phyloP scores from a whole-genome alignment of 35 echinoderm and acorn worm genomes.

The Stichopus chloronotus region DNA sequence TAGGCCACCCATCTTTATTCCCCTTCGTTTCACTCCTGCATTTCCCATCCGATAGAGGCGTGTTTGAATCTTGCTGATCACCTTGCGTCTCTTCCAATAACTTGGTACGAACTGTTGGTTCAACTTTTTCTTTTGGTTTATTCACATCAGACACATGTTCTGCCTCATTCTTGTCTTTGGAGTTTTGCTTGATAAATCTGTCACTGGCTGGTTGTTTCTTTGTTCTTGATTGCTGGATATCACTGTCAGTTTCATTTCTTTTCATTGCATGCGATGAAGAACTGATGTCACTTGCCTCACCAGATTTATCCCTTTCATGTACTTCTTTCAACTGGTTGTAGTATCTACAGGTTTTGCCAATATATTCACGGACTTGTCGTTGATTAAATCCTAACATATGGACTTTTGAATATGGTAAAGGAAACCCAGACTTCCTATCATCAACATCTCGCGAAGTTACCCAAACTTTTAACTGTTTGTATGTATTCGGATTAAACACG shows the following conservation, averaged over 20 bases:
- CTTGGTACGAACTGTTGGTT: too few relatives aligned
- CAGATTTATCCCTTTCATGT: not conserved
- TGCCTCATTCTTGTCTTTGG: not conserved
- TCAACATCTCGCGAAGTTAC: conserved; percentile 42
- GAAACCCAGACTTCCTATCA: not conserved
- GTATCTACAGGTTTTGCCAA: not conserved
- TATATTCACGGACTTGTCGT: not conserved
- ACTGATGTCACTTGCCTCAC: not conserved
- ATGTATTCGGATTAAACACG: not conserved
- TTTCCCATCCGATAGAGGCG: not conserved
- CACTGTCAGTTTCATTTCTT: not conserved
- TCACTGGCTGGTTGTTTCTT: not conserved
- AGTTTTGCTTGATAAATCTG: not conserved
- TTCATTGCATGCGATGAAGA: not conserved
- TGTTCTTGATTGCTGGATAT: not conserved
- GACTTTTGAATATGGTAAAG: not conserved
- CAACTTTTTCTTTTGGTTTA: too few relatives aligned
- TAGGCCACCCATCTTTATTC: not conserved
- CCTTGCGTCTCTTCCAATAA: not conserved
- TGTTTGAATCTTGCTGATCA: not conserved
- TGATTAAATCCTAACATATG: not conserved
- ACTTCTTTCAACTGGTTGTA: not conserved
- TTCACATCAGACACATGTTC: too few relatives aligned
- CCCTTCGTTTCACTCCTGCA: not conserved
- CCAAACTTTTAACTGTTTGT: conserved; percentile 16